Evolutionary conservation across 37 sponge, comb jelly and placozoan genomes (phyloP).

Genomic region (Sycon ciliatum): DNA sequence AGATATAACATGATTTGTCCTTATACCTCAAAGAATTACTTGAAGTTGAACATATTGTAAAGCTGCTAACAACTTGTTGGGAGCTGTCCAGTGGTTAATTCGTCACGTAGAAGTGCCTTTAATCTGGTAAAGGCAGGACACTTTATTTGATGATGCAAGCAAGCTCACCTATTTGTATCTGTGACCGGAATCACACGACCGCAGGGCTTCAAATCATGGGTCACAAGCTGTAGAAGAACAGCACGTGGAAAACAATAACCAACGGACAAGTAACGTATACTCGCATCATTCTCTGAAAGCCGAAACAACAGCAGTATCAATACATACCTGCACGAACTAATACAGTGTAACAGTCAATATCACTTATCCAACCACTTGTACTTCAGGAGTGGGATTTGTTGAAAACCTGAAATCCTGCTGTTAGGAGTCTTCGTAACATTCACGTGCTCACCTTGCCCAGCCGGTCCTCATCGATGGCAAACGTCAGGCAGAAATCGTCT

Average conservation of each 20-base stretch:
- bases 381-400: no score
- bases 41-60: no score
- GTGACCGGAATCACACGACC: constrained; percentile 71
- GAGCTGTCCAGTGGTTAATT: no score
- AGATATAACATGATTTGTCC: no score
- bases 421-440: no score
- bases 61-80: no score
- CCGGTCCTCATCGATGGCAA: constrained; percentile 78
- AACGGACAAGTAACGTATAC: not conserved
- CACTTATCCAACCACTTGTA: no score
- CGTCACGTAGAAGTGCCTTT: no score
- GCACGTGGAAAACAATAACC: not conserved
- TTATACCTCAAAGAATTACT: not conserved
- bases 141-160: not conserved
- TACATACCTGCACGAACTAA: no score
- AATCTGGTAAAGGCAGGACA: not conserved
- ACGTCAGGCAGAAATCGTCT: constrained; percentile 73
- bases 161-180: constrained; percentile 69
- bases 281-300: not conserved
- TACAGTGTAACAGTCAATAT: no score
- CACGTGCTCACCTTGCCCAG: constrained; percentile 75
- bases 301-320: no score
- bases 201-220: constrained; percentile 86
- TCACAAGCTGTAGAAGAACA: constrained; percentile 49
- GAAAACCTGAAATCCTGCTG: no score